phyloP scores from a whole-genome alignment of 1,140 invertebrate species.

The Ericerus pela region DNA sequence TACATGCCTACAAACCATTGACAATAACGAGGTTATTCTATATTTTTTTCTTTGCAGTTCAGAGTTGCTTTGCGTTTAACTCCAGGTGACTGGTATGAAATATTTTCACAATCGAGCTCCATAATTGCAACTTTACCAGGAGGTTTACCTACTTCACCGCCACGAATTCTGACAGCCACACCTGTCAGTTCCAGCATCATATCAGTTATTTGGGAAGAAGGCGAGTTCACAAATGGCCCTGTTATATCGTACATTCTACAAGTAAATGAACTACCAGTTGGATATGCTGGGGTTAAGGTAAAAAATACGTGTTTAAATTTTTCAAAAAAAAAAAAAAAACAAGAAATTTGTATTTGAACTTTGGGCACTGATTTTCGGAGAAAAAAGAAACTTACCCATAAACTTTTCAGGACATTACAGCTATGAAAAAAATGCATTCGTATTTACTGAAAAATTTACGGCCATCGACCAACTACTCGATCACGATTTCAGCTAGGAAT shows the following conservation, averaged over 20 bases:
- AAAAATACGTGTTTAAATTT: slow-evolving; percentile 14
- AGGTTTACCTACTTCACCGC: slow-evolving; percentile 55
- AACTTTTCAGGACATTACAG: slow-evolving; percentile 51
- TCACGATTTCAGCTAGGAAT: slow-evolving; percentile 66
- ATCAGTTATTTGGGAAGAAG: slow-evolving; percentile 73
- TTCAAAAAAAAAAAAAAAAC: no score
- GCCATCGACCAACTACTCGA: slow-evolving; percentile 55
- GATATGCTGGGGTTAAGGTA: slow-evolving; percentile 49
- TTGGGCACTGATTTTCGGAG: not conserved
- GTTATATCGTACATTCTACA: slow-evolving; percentile 68
- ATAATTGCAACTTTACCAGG: slow-evolving; percentile 60
- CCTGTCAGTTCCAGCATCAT: slow-evolving; percentile 68
- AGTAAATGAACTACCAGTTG: slow-evolving; percentile 39
- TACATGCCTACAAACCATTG: no score
- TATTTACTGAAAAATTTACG: slow-evolving; percentile 65
- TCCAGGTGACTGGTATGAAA: slow-evolving; percentile 42
- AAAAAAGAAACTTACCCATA: not conserved
- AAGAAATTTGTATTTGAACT: no score
- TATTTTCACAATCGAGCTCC: slow-evolving; percentile 62
- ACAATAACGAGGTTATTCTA: no score
- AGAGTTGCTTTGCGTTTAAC: slow-evolving; percentile 45
- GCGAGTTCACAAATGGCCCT: slow-evolving; percentile 70
- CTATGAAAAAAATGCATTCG: slow-evolving; percentile 44
- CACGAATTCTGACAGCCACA: slow-evolving; percentile 53
- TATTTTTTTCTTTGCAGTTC: slow-evolving; percentile 47